Base-by-base conservation (phyloP, 1,140 invertebrate species). In the Neelides sp. region DNA sequence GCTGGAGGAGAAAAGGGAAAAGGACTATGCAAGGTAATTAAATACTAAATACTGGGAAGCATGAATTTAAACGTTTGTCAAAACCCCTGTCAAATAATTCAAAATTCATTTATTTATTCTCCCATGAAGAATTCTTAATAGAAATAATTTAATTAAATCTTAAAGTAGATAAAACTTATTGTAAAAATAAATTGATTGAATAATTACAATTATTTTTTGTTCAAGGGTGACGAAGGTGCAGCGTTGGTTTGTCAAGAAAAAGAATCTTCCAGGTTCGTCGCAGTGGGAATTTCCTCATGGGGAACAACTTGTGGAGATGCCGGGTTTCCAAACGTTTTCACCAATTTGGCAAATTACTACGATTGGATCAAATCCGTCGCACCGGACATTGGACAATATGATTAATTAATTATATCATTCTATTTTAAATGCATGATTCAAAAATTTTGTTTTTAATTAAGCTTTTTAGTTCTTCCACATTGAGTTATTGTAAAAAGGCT, bases 161-260 rank as follows among this genome's bases (percentile, higher is more conserved):
- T 39, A 5, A 15, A 39, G 2, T 35, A 2, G 17, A n/a, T 28
- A 12, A 23, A 20, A 10, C 7, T 22, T 5, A 3, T 42, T 4
- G 13, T 5, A 42, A 42, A 22, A n/a, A 37, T 37, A 4, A 48
- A 37, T 8, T n/a, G 10, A 42, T 34, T 28, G 36, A 17, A 24
- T 4, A 34, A 4, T 2, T 48, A 23, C 8, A 13, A n/a, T 36
- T 4, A 40, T 43, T 37, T 35, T 54, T 35, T 36, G 19, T 69
- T 69, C 27, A 55, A 83, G 79, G 83, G 82, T 27, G 83, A 85
- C 52, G 83, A 83, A 12, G 83, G 83, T n/a, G 77, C 79, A 2
- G 80, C 80, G 0, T 59, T 85, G 35, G 80, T 85, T 1, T 85
- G 83, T 61, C 69, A 74, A 58, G 66, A 66, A 10, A 66, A 65